Evolutionary conservation across 2,797 vertebrate species (phyloP).

Genomic region (Urosaurus nigricauda): DNA sequence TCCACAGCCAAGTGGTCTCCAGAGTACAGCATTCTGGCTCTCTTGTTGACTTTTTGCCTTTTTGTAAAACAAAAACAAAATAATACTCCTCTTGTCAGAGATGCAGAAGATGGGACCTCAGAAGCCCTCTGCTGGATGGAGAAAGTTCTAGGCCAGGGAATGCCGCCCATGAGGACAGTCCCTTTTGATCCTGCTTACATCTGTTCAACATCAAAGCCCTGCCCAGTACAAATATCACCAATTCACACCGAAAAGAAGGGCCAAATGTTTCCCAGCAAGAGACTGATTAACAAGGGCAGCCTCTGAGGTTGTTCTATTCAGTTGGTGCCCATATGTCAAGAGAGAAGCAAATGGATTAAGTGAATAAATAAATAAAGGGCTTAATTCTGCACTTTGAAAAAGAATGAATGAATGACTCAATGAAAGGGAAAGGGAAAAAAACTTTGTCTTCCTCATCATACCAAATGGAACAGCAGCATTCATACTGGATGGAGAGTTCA

Average conservation of each 20-base stretch:
- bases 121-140: background rate
- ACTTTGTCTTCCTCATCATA: background rate
- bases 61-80: background rate
- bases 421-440: background rate
- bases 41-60: background rate
- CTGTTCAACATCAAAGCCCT: slow-evolving; percentile 33
- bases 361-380: background rate
- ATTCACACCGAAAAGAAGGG: slow-evolving; percentile 33
- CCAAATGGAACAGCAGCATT: background rate
- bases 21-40: too few species aligned
- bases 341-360: background rate
- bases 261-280: slow-evolving; percentile 37
- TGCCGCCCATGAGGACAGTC: background rate
- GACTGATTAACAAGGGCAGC: background rate
- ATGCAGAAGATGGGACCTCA: background rate
- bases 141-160: background rate
- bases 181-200: background rate
- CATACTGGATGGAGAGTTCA: background rate
- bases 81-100: background rate
- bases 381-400: background rate
- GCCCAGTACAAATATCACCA: slow-evolving; percentile 34
- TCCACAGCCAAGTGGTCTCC: too few species aligned
- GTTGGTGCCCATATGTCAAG: slow-evolving; percentile 1
- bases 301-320: background rate
- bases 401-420: background rate